Evolutionary conservation across 2,113 vertebrate genomes (phyloP).

Genomic region (Calypte anna): DNA sequence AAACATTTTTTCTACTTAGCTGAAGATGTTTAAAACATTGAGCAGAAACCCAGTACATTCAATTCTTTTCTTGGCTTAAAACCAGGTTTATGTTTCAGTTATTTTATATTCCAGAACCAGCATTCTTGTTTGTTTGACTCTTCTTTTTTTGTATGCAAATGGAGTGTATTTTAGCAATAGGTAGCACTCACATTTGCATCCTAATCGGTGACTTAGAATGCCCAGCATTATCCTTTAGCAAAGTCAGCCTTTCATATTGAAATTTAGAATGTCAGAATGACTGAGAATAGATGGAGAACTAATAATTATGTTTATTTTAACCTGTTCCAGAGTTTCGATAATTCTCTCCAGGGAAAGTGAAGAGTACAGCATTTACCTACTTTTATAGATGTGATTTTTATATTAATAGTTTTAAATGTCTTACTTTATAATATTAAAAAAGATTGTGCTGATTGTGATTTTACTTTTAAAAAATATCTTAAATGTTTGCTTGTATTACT

Average conservation of each 20-base stretch:
- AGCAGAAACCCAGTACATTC: not conserved
- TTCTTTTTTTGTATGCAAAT: constrained; percentile 27
- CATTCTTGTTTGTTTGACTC: not conserved
- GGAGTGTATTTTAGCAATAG: constrained; percentile 22
- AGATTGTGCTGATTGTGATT: not conserved
- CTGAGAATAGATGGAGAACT: constrained; percentile 8
- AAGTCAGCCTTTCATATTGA: constrained; percentile 59
- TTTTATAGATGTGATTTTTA: not conserved
- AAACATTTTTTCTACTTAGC: not conserved
- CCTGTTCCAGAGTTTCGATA: not conserved
- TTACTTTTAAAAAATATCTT: not conserved
- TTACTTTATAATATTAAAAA: not conserved
- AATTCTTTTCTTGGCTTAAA: not conserved
- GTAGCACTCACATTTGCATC: constrained; percentile 41
- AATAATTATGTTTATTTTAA: constrained; percentile 63
- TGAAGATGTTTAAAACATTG: not conserved
- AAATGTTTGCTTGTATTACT: not conserved
- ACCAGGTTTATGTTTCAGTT: not conserved
- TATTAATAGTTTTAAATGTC: not conserved
- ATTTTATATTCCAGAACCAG: not conserved
- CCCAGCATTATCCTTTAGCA: constrained; percentile 28
- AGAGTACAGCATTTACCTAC: not conserved
- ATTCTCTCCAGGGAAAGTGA: not conserved
- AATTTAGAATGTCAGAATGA: constrained; percentile 48
- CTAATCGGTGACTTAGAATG: constrained; percentile 50